Base-by-base conservation (phyloP, 2,888 invertebrate genomes). In the Caradrina kadenii region DNA sequence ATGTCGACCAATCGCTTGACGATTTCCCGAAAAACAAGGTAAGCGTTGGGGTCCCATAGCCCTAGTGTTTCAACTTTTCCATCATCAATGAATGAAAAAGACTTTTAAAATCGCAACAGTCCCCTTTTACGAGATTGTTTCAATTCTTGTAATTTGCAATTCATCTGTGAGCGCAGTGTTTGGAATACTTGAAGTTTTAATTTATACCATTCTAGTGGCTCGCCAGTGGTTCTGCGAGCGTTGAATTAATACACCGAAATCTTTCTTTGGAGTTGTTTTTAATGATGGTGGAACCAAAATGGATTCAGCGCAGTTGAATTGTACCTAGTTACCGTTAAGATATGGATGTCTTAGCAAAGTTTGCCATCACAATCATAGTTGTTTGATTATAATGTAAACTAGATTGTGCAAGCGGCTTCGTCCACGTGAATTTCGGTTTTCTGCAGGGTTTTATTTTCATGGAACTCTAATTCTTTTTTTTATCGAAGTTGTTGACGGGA, bases 121-220 rank as follows among this genome's bases (percentile, higher is more conserved):
- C 65, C 76, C 54, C 50, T 76, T 83, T 85, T 72, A 81, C 70
- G 70, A 74, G 76, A 80, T 81, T 84, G 80, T 84, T 86, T 74
- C 65, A 76, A 80, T 86, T 76, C 76, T 73, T 71, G 67, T 80
- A 80, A 86, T 84, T 76, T 79, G 77, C 83, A 72, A 81, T 86
- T 84, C 82, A 84, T 85, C 70, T 73, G 69, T 68, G 65, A 74
- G 72, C 70, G 65, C 62, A 59, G 63, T 66, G 69, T 77, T 65
- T 69, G 67, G 62, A 74, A 76, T 79, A 73, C 69, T 84, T 76
- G 59, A 66, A 72, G 76, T 73, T 85, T 79, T 65, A 71, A 69
- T 73, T 76, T 69, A 76, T 73, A 68, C 82, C 15, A 21, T 82
- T 79, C 56, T 61, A 79, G 78, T 66, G 75, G 80, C 60, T 82